phyloP scores from a whole-genome alignment of 2,113 vertebrate species.

The Dasyornis broadbenti region DNA sequence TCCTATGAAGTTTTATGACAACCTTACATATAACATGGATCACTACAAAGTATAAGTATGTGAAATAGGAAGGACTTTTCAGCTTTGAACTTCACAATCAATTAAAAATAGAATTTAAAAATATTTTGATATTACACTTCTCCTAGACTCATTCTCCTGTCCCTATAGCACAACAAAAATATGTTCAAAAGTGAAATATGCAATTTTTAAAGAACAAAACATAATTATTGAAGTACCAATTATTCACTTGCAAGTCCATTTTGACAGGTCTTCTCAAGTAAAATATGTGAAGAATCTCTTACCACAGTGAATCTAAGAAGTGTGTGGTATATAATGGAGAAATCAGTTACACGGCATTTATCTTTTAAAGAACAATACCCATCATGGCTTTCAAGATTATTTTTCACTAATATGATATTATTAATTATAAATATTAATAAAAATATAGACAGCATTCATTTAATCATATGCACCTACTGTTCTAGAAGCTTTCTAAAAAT shows the following conservation, averaged over 20 bases:
- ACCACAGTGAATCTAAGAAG: not conserved
- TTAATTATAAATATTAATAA: not conserved
- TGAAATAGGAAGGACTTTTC: not conserved
- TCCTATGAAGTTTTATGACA: not conserved
- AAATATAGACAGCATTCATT: not conserved
- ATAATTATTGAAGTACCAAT: not conserved
- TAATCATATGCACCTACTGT: not conserved
- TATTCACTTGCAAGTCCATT: not conserved
- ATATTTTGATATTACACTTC: not conserved
- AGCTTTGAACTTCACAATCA: not conserved
- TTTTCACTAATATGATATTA: not conserved
- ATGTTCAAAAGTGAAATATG: not conserved
- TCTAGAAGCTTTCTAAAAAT: not conserved
- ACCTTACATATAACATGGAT: not conserved
- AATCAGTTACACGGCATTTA: not conserved
- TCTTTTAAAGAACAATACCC: not conserved
- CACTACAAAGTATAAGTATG: not conserved
- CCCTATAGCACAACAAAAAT: not conserved
- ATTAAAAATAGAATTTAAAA: not conserved
- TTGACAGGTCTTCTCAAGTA: not conserved
- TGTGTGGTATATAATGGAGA: not conserved
- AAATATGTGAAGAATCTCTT: not conserved
- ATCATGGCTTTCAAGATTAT: not conserved
- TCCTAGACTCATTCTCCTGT: not conserved
- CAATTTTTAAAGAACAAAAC: not conserved